Evolutionary conservation across 2,888 invertebrate genomes (phyloP), one percentile per base, ranked within the genome.

Genomic region (Euzetes globulus): DNA sequence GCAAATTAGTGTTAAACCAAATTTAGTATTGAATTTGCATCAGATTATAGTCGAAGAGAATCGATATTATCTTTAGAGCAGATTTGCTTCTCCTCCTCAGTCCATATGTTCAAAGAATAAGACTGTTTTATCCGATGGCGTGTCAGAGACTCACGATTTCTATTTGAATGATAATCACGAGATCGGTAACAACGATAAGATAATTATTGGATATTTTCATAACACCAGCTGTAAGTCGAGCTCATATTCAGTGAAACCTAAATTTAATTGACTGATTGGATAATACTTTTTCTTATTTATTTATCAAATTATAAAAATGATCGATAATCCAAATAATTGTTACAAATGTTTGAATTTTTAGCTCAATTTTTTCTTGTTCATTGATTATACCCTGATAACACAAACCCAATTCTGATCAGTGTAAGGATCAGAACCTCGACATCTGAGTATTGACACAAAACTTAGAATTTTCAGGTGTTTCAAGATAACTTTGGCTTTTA

Each of bases 131-230:
- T 68, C 25, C 68, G 45, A 68, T 68, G 68, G 68, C 68, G 45
- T 68, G 68, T 68, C 41, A 45, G 0, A 22, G 29, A 19, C 33
- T 68, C 68, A 68, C 68, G 68, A 45, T 68, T 68, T 45, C 45
- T 37, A 68, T 68, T 68, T 68, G 68, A 45, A 68, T 68, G 68
- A n/a, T 68, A 68, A 68, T 68, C 68, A 68, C 68, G 68, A 68
- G 68, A 68, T 68, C 68, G 68, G 68, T 68, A 41, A 45, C 68
- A 45, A 45, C 37, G 68, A 68, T 68, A 45, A 68, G 68, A 45
- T 68, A 68, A 68, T 68, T 41, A 45, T 37, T 68, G 19, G 68
- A 68, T 68, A 68, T 68, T 68, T 45, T 68, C 68, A 41, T 68
- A 68, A 68, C 68, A 68, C 68, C 68, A 45, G 68, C 45, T 65